Percentiles rank a stretch among this genome's conserved stretches.
phyloP scores from a whole-genome alignment of 1,140 invertebrate species.

The Drosophila quadrilineata region DNA sequence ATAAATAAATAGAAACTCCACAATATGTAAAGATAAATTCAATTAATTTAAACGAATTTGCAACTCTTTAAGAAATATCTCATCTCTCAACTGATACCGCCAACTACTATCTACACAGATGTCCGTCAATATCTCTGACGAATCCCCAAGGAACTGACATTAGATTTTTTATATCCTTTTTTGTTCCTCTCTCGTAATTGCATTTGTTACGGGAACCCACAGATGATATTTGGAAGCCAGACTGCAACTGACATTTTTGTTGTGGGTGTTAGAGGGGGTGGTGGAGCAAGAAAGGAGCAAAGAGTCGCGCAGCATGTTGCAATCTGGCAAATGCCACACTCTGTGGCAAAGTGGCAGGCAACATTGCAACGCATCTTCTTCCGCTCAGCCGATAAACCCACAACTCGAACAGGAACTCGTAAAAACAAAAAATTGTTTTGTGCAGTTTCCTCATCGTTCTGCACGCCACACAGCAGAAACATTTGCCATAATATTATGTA shows the following conservation, averaged over 20 bases:
- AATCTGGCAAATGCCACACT: background rate
- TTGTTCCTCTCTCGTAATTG: conserved; percentile 52
- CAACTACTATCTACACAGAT: conserved; percentile 3
- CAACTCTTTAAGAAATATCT: too few relatives aligned
- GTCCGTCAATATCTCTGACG: background rate
- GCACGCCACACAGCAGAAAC: conserved; percentile 64
- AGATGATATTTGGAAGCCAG: conserved; percentile 14
- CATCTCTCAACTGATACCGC: too few relatives aligned
- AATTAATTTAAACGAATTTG: too few relatives aligned
- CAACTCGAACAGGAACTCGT: conserved; percentile 45
- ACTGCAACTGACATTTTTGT: conserved; percentile 30
- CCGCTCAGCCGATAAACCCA: conserved; percentile 45
- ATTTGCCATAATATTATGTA: conserved; percentile 25
- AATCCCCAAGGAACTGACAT: conserved; percentile 60
- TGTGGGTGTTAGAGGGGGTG: too few relatives aligned
- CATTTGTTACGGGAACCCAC: conserved; percentile 50
- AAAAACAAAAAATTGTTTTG: conserved; percentile 31
- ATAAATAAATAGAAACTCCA: too few relatives aligned
- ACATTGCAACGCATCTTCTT: too few relatives aligned
- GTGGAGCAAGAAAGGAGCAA: too few relatives aligned
- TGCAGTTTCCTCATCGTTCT: conserved; percentile 22
- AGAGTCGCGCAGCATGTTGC: conserved; percentile 14
- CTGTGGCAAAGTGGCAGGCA: conserved; percentile 30
- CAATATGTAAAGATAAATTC: too few relatives aligned
- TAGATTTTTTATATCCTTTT: conserved; percentile 44